Evolutionary conservation across 2,113 vertebrate genomes (phyloP), one percentile per base, ranked within the genome.

Genomic region (Eleginops maclovinus): DNA sequence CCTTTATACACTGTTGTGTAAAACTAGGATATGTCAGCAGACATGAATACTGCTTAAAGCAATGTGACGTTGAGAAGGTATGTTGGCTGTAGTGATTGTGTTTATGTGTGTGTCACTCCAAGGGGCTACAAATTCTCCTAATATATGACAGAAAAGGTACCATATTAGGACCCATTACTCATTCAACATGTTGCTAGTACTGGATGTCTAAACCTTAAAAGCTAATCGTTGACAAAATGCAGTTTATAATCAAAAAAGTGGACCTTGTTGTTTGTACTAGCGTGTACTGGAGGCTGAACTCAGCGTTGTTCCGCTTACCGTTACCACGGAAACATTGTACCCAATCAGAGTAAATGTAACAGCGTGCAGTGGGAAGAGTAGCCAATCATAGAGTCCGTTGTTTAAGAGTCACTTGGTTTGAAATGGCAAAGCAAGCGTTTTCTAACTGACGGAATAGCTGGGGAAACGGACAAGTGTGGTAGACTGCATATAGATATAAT

Each of bases 301-400:
- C 17, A 2, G 72, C 58, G 67, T 84, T 26, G 51, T 90, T 87
- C 89, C 87, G 89, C 63, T 77, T 90, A 21, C 49, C 8, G 90
- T 94, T 85, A 55, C 88, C 77, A 77, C 61, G 70, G 90, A 82
- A 92, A 93, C 87, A 24, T 0, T 5, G 11, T 13, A 76, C 3
- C 94, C 94, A 94, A 94, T 89, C 88, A 90, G 19, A 84, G 28
- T 3, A 0, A 8, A 16, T 2, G 58, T 88, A 16, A 4, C 24
- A 36, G 5, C 9, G 12, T 0, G 8, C 5, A 3, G 43, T 3
- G 3, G 17, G 49, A 17, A 14, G 17, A 9, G n/a, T 1, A 88
- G 63, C 94, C 92, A 92, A 94, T 94, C 86, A 59, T 7, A 61
- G 49, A 4, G 17, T 8, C 4, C 15, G 74, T 90, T 93, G 77